Base-by-base conservation (phyloP, 1,140 invertebrate genomes). In the Drosophila santomea region DNA sequence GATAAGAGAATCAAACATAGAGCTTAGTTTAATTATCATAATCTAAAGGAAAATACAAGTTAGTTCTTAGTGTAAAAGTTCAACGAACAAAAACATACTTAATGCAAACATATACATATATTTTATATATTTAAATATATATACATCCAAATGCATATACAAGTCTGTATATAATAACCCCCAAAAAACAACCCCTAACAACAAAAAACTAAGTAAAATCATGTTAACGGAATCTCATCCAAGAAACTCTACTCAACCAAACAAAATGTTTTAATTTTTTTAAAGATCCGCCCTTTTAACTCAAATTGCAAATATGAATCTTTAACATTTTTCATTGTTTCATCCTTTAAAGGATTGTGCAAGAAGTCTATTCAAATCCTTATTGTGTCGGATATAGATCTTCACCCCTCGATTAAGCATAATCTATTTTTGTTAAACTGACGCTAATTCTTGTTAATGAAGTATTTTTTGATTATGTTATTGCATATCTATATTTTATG, bases 361-460 rank as follows among this genome's bases (percentile, higher is more conserved):
- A 23, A 4, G 44, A 25, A 44, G 14, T 51, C 35, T 52, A 41
- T 55, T 60, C 41, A 43, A 64, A 55, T 80, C 76, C 79, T 63
- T 73, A 50, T 54, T 68, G 50, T 47, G 78, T 68, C 51, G 64
- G 44, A 35, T 39, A 10, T 10, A 38, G 44, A 58, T 43, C 47
- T 4, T 41, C 20, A 71, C 51, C 44, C 17, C 38, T 41, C 14
- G 43, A 20, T 48, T 48, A 48, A 35, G 51, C 54, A 58, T 57
- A 67, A 59, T 72, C 66, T 68, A 78, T 61, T 61, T 76, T 88
- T 88, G 78, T 89, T 79, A 79, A 76, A 76, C 71, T 80, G 80
- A 88, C 84, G 80, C 76, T 78, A 69, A 89, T 64, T 74, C 52
- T 78, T 84, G 84, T 80, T 88, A 71, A 88, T 80, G 59, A 84